Evolutionary conservation across 2,888 invertebrate genomes (phyloP).

Genomic region (Hirudinaria manillensis): DNA sequence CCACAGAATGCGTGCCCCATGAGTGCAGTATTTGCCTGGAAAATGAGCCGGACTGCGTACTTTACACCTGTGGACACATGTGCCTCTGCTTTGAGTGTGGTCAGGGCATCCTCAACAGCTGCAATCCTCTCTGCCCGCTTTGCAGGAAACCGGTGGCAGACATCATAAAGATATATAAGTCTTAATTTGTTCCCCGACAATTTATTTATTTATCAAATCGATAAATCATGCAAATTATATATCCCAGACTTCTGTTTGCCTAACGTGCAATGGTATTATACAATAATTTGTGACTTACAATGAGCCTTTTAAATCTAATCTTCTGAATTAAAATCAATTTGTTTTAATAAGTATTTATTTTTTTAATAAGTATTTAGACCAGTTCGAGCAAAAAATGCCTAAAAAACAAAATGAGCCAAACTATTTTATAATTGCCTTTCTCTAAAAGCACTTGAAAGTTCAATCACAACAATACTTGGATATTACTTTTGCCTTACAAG

Average conservation of each 20-base stretch:
- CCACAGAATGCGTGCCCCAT: conserved; percentile 37
- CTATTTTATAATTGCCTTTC: too few species aligned
- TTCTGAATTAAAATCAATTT: too few species aligned
- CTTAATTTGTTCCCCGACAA: conserved; percentile 55
- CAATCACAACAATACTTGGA: too few species aligned
- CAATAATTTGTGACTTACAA: too few species aligned
- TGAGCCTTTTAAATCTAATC: too few species aligned
- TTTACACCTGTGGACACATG: conserved; percentile 98
- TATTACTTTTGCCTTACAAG: too few species aligned
- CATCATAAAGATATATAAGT: conserved; percentile 89
- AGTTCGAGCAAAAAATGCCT: neutral
- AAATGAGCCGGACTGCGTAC: conserved; percentile 81
- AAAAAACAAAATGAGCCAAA: neutral
- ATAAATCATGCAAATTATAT: neutral
- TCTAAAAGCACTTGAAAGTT: too few species aligned
- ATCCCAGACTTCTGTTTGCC: too few species aligned
- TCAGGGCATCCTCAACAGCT: conserved; percentile 62
- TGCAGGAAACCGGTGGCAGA: conserved; percentile 87
- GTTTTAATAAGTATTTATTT: neutral
- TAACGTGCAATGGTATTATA: too few species aligned
- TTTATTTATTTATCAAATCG: neutral
- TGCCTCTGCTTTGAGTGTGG: conserved; percentile 97
- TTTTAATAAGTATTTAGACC: neutral
- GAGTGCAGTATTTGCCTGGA: conserved; percentile 94
- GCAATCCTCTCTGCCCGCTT: conserved; percentile 75